Percentiles rank a stretch among this genome's conserved stretches.
Conservation (phyloP, 2,113 vertebrate species). For the Xyrauchen texanus region DNA sequence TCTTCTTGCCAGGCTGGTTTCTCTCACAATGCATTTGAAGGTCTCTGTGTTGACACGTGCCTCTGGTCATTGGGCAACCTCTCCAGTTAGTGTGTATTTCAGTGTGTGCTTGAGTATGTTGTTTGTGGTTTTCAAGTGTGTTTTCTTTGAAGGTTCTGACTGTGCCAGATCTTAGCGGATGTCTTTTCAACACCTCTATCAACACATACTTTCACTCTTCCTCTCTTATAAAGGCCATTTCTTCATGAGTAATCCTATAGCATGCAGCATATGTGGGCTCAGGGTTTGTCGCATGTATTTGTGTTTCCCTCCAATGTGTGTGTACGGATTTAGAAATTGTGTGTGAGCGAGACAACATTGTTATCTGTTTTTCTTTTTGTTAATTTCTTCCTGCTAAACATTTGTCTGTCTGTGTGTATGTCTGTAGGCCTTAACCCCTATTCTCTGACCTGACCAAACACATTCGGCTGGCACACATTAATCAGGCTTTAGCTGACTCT, state of each 20-base stretch:
- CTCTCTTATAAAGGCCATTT: slow-evolving; percentile 26
- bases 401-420: neutral
- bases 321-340: neutral
- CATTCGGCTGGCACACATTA: slow-evolving; percentile 32
- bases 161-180: slow-evolving; percentile 11
- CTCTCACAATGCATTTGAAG: neutral
- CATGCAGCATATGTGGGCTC: slow-evolving; percentile 13
- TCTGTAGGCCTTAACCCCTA: neutral
- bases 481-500: slow-evolving; percentile 35
- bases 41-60: neutral
- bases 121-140: neutral
- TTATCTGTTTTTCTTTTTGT: neutral
- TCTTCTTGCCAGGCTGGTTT: neutral
- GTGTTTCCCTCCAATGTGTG: neutral
- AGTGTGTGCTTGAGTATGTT: neutral
- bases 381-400: neutral
- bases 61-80: neutral
- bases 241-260: slow-evolving; percentile 11
- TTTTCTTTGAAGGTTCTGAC: neutral
- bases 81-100: neutral
- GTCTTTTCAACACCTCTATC: slow-evolving; percentile 21
- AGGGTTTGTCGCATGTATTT: slow-evolving; percentile 12
- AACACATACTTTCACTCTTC: slow-evolving; percentile 17
- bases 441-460: slow-evolving; percentile 28
- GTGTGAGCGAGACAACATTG: neutral